These are phyloP conservation scores for Drosophila emarginata DNA, from an alignment of 2,888 invertebrate genomes.

Conservation along the genomic window DNA sequence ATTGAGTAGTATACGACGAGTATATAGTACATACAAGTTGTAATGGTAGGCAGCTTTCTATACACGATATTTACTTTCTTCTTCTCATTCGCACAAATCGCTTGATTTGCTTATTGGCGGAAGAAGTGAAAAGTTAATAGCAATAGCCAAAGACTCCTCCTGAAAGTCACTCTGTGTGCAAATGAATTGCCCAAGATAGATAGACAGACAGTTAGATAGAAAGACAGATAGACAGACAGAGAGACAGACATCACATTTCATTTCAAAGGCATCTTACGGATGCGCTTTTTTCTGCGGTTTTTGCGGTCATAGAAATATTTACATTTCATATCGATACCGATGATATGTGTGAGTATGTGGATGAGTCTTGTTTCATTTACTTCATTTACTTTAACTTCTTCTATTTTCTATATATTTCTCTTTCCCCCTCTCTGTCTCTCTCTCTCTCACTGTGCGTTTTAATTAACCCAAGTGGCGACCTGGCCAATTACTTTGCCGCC, in stretches of 20 bases:
- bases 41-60: constrained; percentile 38
- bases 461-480: constrained; percentile 75
- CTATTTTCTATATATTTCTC: constrained; percentile 18
- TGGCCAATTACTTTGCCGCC: constrained; percentile 70
- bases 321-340: constrained; percentile 48
- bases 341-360: constrained; percentile 24
- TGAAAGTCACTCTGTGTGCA: constrained; percentile 10
- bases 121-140: constrained; percentile 42
- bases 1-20: constrained; percentile 34
- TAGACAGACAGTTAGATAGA: background rate
- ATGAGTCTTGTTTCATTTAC: background rate
- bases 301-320: constrained; percentile 68
- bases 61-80: constrained; percentile 36
- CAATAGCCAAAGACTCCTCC: constrained; percentile 25
- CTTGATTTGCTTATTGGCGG: constrained; percentile 47
- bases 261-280: constrained; percentile 78
- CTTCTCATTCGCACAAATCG: constrained; percentile 34
- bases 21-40: too few relatives aligned
- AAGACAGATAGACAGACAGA: constrained; percentile 8
- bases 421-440: constrained; percentile 13
- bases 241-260: constrained; percentile 28
- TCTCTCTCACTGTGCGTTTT: constrained; percentile 66
- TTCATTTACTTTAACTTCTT: background rate
- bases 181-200: constrained; percentile 19
- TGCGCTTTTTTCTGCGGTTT: constrained; percentile 57